Evolutionary conservation across 2,113 vertebrate genomes (phyloP).

Genomic region (Microtus oregoni): DNA sequence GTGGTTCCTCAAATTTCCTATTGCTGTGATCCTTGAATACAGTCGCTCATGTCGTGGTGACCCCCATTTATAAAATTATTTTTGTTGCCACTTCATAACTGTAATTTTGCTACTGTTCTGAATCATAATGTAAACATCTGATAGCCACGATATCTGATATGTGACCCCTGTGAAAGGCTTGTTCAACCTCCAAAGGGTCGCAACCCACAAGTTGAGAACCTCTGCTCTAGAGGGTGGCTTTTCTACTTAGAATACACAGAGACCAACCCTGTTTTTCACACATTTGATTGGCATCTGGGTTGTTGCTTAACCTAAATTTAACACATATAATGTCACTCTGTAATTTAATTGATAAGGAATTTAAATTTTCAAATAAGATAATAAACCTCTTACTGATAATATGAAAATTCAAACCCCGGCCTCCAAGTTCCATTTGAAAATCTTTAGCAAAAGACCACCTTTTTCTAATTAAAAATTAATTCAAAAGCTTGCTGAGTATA

Average conservation of each 20-base stretch:
- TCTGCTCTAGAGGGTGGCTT: background rate
- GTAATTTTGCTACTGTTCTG: background rate
- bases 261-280: background rate
- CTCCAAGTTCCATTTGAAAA: conserved; percentile 36
- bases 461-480: conserved; percentile 42
- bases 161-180: background rate
- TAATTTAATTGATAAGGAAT: conserved; percentile 40
- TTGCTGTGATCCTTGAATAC: background rate
- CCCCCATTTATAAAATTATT: background rate
- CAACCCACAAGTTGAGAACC: background rate
- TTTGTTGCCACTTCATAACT: background rate
- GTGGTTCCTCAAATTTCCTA: background rate
- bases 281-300: background rate
- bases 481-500: conserved; percentile 22
- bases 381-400: conserved; percentile 20
- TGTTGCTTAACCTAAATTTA: conserved; percentile 50
- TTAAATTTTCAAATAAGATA: conserved; percentile 54
- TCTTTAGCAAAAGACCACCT: conserved; percentile 32
- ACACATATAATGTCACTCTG: background rate
- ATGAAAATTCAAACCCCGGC: conserved; percentile 14
- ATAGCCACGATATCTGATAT: background rate
- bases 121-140: background rate
- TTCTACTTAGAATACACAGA: conserved; percentile 4
- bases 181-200: background rate
- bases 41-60: background rate